phyloP scores from a whole-genome alignment of 2,113 vertebrate genomes.

The Opisthocomus hoazin region DNA sequence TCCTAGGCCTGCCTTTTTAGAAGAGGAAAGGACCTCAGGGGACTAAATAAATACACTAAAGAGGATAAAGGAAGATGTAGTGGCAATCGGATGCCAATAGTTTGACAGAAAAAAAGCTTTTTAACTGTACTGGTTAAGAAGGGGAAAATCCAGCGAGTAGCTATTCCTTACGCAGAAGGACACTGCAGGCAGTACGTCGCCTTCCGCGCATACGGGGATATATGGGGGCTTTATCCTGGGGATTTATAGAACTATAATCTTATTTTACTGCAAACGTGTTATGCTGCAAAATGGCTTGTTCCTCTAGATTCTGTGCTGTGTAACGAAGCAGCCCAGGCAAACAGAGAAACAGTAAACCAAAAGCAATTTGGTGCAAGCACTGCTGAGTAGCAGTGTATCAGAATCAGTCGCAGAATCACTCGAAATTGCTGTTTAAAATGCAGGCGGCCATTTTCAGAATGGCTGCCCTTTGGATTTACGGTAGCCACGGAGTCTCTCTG shows the following conservation, averaged over 20 bases:
- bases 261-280: conserved; percentile 44
- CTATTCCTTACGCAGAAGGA: neutral
- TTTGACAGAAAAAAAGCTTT: neutral
- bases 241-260: conserved; percentile 46
- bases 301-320: neutral
- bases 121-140: neutral
- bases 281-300: conserved; percentile 47
- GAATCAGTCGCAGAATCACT: no score
- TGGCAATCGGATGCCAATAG: neutral
- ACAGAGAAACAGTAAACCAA: neutral
- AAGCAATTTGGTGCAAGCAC: neutral
- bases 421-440: neutral
- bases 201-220: neutral
- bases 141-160: neutral
- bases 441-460: neutral
- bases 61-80: neutral
- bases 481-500: neutral
- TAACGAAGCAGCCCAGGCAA: conserved; percentile 45
- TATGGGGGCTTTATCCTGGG: neutral
- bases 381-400: no score
- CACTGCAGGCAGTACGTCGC: neutral
- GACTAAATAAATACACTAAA: neutral
- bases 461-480: neutral
- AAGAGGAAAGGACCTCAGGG: neutral
- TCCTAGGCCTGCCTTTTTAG: neutral